These are phyloP conservation scores for Falcunculus frontatus DNA, from an alignment of 2,113 vertebrate genomes.

Conservation along the genomic window DNA sequence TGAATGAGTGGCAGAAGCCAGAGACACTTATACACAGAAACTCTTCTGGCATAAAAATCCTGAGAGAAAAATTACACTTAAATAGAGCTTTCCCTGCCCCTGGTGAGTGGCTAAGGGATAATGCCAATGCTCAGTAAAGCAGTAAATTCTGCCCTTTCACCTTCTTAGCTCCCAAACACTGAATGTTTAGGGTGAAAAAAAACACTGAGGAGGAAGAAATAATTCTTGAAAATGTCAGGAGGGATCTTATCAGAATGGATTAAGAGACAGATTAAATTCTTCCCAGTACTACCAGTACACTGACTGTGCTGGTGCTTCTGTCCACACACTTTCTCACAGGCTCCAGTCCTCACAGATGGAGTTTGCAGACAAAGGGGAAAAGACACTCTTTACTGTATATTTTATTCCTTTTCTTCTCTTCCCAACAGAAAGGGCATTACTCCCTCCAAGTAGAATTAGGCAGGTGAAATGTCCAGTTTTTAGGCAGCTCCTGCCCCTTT, in stretches of 20 bases:
- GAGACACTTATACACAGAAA: not conserved
- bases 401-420: not conserved
- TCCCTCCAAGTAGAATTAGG: fast-evolving
- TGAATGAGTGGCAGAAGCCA: not conserved
- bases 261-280: not conserved
- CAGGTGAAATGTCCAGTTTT: not conserved
- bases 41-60: not conserved
- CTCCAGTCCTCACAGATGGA: fast-evolving
- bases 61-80: not conserved
- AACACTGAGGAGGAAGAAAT: not conserved
- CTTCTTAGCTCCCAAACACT: not conserved
- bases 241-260: not conserved
- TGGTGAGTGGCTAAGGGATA: not conserved
- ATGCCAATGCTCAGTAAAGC: not conserved
- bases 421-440: not conserved
- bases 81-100: not conserved
- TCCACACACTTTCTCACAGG: not conserved
- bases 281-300: not conserved
- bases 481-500: not conserved
- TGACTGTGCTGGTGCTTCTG: not conserved
- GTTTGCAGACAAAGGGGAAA: not conserved
- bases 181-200: not conserved
- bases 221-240: not conserved
- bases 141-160: not conserved
- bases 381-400: fast-evolving